Conservation (phyloP, 1,140 invertebrate species). For the Idris sp. region DNA sequence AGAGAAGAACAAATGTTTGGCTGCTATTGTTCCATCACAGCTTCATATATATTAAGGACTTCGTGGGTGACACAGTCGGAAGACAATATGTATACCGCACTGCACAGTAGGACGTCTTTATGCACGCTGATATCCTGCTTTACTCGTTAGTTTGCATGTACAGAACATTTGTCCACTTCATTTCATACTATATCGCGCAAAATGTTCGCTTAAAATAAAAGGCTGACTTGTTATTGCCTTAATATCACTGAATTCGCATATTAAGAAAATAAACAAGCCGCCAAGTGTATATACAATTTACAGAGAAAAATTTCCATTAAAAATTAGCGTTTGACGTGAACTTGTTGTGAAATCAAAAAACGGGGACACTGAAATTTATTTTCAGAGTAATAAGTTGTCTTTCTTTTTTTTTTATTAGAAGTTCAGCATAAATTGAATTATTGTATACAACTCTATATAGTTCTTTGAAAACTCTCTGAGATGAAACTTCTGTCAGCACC, state of each 20-base stretch:
- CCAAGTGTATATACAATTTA: not conserved
- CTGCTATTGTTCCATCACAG: slow-evolving; percentile 60
- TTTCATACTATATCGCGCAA: slow-evolving; percentile 42
- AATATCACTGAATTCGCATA: slow-evolving; percentile 11
- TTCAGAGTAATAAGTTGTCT: no score
- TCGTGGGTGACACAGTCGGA: slow-evolving; percentile 62
- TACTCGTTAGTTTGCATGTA: slow-evolving; percentile 46
- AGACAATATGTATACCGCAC: slow-evolving; percentile 60
- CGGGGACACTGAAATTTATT: no score
- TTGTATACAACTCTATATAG: no score
- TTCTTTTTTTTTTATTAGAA: no score
- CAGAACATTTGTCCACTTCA: slow-evolving; percentile 40
- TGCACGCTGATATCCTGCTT: slow-evolving; percentile 43
- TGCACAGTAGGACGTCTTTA: slow-evolving; percentile 60
- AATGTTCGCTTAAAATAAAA: slow-evolving; percentile 21
- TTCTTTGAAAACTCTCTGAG: no score
- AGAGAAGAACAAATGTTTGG: no score
- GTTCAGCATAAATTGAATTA: no score
- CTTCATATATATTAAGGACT: slow-evolving; percentile 60
- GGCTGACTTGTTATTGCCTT: not conserved
- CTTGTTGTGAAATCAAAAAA: no score
- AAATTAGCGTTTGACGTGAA: no score
- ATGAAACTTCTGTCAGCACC: no score
- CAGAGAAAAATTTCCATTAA: no score
- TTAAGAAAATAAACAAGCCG: slow-evolving; percentile 9